Base-by-base conservation (phyloP, 2,113 vertebrate species). In the Canis aureus region DNA sequence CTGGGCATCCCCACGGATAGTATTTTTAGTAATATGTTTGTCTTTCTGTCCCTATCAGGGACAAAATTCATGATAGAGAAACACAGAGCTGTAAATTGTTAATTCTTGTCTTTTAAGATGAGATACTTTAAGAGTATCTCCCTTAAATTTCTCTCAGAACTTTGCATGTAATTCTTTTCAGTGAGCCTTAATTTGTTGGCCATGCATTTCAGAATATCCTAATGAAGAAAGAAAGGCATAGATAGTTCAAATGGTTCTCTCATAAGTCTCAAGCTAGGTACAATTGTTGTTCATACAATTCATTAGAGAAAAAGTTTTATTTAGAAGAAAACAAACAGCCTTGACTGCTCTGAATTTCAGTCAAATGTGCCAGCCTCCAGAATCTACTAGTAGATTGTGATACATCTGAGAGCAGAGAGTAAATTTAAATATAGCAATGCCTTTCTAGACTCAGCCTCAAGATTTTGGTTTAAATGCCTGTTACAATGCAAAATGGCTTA, bases 11-110 rank as follows among this genome's bases (percentile, higher is more conserved):
- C 43, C 43, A 6, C 7, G 43, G 43, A 43, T 43, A 43, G 43
- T 43, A 69, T 92, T 92, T 67, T 91, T 3, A 32, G 15, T 64
- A 35, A 67, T 71, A 1, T 86, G 8, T 79, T 83, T 94, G 15
- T 69, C 3, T 69, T 13, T 35, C 19, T 81, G 17, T 91, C 27
- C 8, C 57, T 2, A 92, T 57, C 53, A 73, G 5, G 17, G 19
- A 71, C 0, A 91, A 22, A 88, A 51, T 95, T 93, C 38, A 85
- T 80, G 23, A 85, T 35, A 16, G 93, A 89, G n/a, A 64, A 96
- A 91, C 3, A 73, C 1, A 35, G 19, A 67, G 2, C 2, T 25
- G 12, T 25, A 35, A 87, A 35, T 53, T 91, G 67, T 19, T 90
- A 25, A 64, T 82, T 90, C 20, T 53, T 69, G 15, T 94, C 17